These are phyloP conservation scores for Drosophila tristis DNA, from an alignment of 1,140 invertebrate species.

Conservation along the genomic window DNA sequence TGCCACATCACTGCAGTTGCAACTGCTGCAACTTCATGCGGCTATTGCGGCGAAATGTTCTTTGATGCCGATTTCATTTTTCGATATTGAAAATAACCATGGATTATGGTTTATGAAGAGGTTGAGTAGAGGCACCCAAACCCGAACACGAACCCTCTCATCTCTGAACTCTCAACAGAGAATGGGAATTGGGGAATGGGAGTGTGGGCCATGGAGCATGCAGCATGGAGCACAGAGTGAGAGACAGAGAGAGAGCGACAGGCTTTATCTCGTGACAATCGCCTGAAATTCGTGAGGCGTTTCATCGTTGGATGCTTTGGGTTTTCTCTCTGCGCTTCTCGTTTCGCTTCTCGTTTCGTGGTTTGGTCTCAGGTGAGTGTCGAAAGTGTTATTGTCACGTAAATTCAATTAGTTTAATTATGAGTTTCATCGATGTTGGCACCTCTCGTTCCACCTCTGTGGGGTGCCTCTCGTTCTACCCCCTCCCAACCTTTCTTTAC, in stretches of 20 bases:
- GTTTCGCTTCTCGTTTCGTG: too few relatives aligned
- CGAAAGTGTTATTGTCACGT: conserved; percentile 81
- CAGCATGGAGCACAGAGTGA: not conserved
- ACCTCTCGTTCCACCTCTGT: conserved; percentile 42
- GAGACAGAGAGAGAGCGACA: not conserved
- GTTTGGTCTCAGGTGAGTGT: conserved; percentile 7
- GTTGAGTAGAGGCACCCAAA: conserved; percentile 21
- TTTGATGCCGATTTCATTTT: conserved; percentile 83
- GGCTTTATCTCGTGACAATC: conserved; percentile 75
- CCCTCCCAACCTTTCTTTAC: too few relatives aligned
- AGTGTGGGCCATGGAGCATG: not conserved
- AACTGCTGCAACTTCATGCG: conserved; percentile 4
- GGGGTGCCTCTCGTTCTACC: not conserved
- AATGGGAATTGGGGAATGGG: not conserved
- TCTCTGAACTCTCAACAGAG: conserved; percentile 3
- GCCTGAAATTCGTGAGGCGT: conserved; percentile 26
- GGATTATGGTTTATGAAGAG: conserved; percentile 66
- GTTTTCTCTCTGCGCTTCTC: too few relatives aligned
- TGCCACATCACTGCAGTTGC: not conserved
- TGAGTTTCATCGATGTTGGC: conserved; percentile 76
- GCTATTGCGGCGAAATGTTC: conserved; percentile 66
- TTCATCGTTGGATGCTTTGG: conserved; percentile 11
- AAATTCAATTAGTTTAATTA: conserved; percentile 82
- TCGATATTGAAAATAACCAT: conserved; percentile 82
- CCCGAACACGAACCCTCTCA: conserved; percentile 15